Percentiles rank a stretch among this genome's conserved stretches.
Evolutionary conservation across 2,113 vertebrate species (phyloP).

Genomic region (Arizona elegans): DNA sequence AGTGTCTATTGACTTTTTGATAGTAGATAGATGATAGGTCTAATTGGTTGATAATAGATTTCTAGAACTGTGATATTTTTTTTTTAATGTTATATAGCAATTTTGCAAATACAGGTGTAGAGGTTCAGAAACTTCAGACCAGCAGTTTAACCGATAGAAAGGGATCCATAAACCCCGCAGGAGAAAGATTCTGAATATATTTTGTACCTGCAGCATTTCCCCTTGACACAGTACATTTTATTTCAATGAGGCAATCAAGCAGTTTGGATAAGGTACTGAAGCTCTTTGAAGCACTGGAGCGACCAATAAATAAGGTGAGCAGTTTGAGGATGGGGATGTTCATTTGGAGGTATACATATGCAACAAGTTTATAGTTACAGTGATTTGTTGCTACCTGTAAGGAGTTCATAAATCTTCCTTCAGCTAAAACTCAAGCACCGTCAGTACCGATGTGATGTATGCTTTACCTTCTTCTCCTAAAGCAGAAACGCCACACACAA

Average conservation of each 20-base stretch:
- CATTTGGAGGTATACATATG: constrained; percentile 74
- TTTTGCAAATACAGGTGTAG: neutral
- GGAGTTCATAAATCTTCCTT: constrained; percentile 83
- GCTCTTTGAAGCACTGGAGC: constrained; percentile 89
- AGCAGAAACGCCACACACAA: neutral
- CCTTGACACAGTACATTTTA: constrained; percentile 70
- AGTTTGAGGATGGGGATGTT: constrained; percentile 83
- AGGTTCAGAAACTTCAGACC: constrained; percentile 56
- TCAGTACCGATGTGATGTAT: constrained; percentile 66
- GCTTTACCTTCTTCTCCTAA: constrained; percentile 62
- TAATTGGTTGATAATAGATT: neutral
- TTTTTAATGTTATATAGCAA: neutral
- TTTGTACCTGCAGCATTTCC: constrained; percentile 73
- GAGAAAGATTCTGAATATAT: constrained; percentile 54
- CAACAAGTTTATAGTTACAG: constrained; percentile 81
- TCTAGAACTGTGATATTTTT: neutral
- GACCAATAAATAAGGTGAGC: constrained; percentile 93
- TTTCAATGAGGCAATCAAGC: constrained; percentile 88
- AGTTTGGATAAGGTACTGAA: constrained; percentile 86
- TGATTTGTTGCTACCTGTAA: constrained; percentile 89
- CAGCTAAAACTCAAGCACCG: constrained; percentile 69
- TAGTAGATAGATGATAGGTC: neutral
- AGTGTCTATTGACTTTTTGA: neutral
- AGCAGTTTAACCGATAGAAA: constrained; percentile 61
- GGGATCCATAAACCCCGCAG: constrained; percentile 54